A percentile compares a stretch with the other conserved stretches of the same genome.
These are phyloP conservation scores for Echiichthys vipera DNA, from an alignment of 2,797 vertebrate genomes.

Conservation along the genomic window DNA sequence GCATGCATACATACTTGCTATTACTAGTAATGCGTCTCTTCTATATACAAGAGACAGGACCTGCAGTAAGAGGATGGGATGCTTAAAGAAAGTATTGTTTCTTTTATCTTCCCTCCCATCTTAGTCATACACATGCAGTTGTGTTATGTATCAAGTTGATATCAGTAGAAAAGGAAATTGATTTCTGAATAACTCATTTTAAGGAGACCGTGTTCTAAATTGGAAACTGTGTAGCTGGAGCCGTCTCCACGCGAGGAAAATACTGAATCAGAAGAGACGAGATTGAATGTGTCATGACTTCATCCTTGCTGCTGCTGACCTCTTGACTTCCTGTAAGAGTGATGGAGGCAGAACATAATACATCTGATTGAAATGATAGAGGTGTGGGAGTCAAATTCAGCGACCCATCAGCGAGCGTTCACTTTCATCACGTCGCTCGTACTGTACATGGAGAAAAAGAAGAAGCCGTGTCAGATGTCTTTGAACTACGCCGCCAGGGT, in stretches of 20 bases:
- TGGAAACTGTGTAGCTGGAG: constrained; percentile 10
- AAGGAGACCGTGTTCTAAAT: neutral
- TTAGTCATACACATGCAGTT: neutral
- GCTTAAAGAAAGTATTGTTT: neutral
- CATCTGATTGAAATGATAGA: constrained; percentile 53
- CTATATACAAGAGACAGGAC: neutral
- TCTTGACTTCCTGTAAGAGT: constrained; percentile 46
- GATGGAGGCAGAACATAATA: constrained; percentile 47
- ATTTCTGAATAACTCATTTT: neutral
- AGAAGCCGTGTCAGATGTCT: neutral
- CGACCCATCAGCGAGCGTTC: constrained; percentile 1
- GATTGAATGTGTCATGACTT: constrained; percentile 61
- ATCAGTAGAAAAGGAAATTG: neutral
- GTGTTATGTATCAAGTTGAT: neutral
- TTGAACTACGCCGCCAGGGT: neutral
- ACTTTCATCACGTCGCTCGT: constrained; percentile 14
- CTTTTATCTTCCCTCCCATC: neutral
- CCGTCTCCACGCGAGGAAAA: constrained; percentile 15
- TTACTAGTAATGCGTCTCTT: too few species aligned
- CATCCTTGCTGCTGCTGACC: constrained; percentile 52
- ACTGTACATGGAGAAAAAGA: neutral
- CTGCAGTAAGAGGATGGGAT: neutral
- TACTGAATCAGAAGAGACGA: constrained; percentile 27
- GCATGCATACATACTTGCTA: neutral
- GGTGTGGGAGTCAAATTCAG: constrained; percentile 25